Evolutionary conservation across 2,113 vertebrate genomes (phyloP), one percentile per base, ranked within the genome.

Genomic region (Hippocampus mohnikei): DNA sequence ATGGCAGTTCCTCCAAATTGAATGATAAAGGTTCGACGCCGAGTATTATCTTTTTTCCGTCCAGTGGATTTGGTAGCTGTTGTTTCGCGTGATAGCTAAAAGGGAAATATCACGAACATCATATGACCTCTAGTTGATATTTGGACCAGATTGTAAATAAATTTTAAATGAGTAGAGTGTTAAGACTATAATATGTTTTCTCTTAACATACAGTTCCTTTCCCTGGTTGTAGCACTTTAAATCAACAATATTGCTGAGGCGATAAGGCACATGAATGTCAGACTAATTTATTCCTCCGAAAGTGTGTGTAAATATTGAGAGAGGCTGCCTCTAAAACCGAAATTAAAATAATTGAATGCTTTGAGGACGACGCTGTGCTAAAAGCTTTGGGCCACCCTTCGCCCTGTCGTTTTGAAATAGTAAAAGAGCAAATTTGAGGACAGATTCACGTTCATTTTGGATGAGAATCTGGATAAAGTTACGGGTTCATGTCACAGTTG

Each of bases 1-100:
- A 74, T 62, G 73, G 72, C 50, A 75, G 37, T 46, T 73, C 63
- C 77, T 74, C 33, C 59, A 75, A 69, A 77, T 70, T 76, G 37
- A 81, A 62, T 52, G 73, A 71, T 70, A 67, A 66, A 75, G 61
- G 69, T 72, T 75, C 61, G 2, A 77, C 50, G 69, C 73, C 66
- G 62, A 67, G 66, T 48, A 16, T 75, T 58, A 64, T 61, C 65
- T 5, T 70, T 41, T 78, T 67, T 71, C 59, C 75, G 23, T 11
- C 65, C n/a, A 62, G 25, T 60, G n/a, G 18, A 33, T 29, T 48
- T 69, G 37, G 52, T 44, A 67, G 55, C 15, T 29, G 41, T 63
- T 70, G 53, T 58, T 62, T 33, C 10, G 44, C 67, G 69, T 21
- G 33, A 40, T 13, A 3, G 21, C 20, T 40, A 16, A 61, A 37